Evolutionary conservation across 2,113 vertebrate species (phyloP).

Genomic region (Actinemys pallida): DNA sequence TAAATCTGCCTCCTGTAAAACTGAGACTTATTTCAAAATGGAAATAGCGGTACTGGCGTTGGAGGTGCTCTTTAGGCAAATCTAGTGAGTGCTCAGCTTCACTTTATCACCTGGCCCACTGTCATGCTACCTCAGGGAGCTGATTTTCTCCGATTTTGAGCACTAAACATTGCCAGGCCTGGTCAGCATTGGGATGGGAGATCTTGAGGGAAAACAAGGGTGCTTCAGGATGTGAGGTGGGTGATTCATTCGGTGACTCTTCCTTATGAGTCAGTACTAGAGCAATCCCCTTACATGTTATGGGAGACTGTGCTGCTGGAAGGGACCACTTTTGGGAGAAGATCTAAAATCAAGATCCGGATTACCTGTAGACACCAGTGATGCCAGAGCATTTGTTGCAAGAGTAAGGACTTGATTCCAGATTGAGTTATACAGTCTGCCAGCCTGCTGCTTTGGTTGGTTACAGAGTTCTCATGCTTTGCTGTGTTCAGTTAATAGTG

Average conservation of each 20-base stretch:
- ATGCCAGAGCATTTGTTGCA: background rate
- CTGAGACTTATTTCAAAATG: background rate
- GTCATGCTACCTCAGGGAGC: background rate
- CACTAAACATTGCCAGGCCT: background rate
- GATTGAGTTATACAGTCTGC: rapidly evolving
- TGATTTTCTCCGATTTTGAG: background rate
- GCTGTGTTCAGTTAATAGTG: background rate
- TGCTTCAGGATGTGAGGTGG: rapidly evolving
- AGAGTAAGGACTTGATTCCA: background rate
- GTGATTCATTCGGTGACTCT: background rate
- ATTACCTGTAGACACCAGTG: background rate
- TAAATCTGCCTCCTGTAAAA: background rate
- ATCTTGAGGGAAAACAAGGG: background rate
- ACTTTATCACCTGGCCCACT: background rate
- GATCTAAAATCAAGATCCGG: background rate
- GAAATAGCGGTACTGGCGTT: background rate
- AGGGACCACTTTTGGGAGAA: background rate
- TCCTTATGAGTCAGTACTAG: background rate
- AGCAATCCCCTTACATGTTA: background rate
- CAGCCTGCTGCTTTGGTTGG: background rate
- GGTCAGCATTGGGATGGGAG: background rate
- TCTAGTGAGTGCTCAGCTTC: background rate
- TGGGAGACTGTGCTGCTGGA: background rate
- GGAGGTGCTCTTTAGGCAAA: background rate
- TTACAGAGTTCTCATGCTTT: background rate